Evolutionary conservation across 2,113 vertebrate species (phyloP).

Genomic region (Channa maculata): DNA sequence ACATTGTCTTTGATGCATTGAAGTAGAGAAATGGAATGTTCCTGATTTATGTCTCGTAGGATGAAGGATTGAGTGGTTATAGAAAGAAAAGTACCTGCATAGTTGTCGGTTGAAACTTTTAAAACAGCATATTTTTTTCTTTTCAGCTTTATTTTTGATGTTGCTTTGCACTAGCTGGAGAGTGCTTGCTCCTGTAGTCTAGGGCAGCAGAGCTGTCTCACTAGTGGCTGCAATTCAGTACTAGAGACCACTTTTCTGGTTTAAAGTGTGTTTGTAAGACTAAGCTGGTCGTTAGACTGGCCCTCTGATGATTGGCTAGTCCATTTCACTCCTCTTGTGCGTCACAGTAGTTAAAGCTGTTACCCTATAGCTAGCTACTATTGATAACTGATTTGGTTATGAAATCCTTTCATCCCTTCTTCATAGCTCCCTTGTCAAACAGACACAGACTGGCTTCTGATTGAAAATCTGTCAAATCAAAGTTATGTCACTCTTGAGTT

Average conservation of each 20-base stretch:
- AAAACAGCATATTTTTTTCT: slow-evolving; percentile 40
- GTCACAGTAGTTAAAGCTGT: slow-evolving; percentile 66
- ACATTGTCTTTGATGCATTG: slow-evolving; percentile 26
- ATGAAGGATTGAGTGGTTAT: slow-evolving; percentile 27
- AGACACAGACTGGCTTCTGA: slow-evolving; percentile 23
- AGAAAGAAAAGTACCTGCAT: slow-evolving; percentile 15
- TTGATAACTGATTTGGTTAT: slow-evolving; percentile 41
- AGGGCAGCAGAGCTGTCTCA: slow-evolving; percentile 69
- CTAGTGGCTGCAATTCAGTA: slow-evolving; percentile 60
- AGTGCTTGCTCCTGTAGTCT: slow-evolving; percentile 58
- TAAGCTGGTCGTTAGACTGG: slow-evolving; percentile 62
- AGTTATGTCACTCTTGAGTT: slow-evolving; percentile 42
- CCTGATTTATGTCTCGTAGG: slow-evolving; percentile 19
- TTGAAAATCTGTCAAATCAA: slow-evolving; percentile 23
- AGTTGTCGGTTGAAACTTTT: slow-evolving; percentile 19
- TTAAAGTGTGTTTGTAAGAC: slow-evolving; percentile 62
- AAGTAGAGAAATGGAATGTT: slow-evolving; percentile 51
- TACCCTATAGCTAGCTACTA: slow-evolving; percentile 56
- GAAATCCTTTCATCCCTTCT: not conserved
- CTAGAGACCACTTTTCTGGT: slow-evolving; percentile 60
- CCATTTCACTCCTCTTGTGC: slow-evolving; percentile 65
- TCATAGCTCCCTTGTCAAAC: slow-evolving; percentile 17
- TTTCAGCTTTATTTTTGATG: slow-evolving; percentile 75
- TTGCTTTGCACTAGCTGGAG: slow-evolving; percentile 66
- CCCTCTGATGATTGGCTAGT: slow-evolving; percentile 65